phyloP scores from a whole-genome alignment of 2,888 invertebrate species.

The Taphrorychus bicolor region DNA sequence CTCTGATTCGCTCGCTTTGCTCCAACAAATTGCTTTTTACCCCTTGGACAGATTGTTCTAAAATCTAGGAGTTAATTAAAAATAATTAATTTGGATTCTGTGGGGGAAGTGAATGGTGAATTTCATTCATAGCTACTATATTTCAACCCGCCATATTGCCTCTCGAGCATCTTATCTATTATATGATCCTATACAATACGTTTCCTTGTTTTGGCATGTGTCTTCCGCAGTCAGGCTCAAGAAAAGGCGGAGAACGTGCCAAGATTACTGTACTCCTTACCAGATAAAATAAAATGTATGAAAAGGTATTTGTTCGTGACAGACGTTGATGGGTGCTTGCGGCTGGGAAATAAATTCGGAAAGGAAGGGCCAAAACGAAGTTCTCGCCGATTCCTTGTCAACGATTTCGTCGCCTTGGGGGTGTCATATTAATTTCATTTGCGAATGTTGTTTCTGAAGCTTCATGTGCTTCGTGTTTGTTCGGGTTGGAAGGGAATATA shows the following conservation, averaged over 20 bases:
- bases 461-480: too few relatives aligned
- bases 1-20: too few relatives aligned
- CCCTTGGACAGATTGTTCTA: too few relatives aligned
- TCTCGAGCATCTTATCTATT: constrained; percentile 6
- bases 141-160: neutral
- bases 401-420: neutral
- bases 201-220: constrained; percentile 25
- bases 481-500: too few relatives aligned
- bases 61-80: too few relatives aligned
- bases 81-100: too few relatives aligned
- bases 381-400: neutral
- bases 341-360: constrained; percentile 6
- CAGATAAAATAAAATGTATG: constrained; percentile 32
- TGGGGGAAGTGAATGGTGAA: too few relatives aligned
- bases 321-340: constrained; percentile 20
- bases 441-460: too few relatives aligned
- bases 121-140: too few relatives aligned
- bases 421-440: neutral
- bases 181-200: constrained; percentile 12
- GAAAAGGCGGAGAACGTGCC: constrained; percentile 28
- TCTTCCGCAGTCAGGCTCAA: constrained; percentile 12
- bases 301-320: constrained; percentile 28
- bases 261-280: constrained; percentile 20
- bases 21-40: too few relatives aligned
- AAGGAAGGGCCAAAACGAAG: neutral